A percentile compares a stretch with the other conserved stretches of the same genome.
Evolutionary conservation across 2,797 vertebrate genomes (phyloP).

Genomic region (Helicolenus hilgendorfi): DNA sequence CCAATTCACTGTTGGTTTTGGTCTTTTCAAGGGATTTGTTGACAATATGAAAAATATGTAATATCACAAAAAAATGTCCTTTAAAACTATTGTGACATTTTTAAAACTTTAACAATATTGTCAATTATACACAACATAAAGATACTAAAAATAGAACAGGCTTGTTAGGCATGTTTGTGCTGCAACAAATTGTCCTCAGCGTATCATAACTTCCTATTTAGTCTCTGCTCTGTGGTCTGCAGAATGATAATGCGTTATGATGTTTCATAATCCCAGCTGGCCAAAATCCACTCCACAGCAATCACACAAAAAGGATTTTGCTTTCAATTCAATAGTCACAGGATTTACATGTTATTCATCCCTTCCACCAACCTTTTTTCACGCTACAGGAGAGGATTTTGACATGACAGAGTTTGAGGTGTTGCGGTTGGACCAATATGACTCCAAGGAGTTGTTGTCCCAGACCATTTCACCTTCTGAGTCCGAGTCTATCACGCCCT

Average conservation of each 20-base stretch:
- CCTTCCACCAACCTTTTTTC: conserved; percentile 44
- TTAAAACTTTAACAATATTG: background rate
- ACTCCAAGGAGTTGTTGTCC: conserved; percentile 69
- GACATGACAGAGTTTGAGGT: conserved; percentile 90
- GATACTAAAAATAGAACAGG: background rate
- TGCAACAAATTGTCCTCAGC: background rate
- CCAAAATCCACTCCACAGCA: conserved; percentile 14
- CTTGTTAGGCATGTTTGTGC: conserved; percentile 42
- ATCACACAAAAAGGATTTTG: conserved; percentile 17
- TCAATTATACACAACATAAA: background rate
- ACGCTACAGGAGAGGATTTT: conserved; percentile 85
- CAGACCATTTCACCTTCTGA: conserved; percentile 57
- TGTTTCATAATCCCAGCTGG: background rate
- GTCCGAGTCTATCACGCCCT: conserved; percentile 56
- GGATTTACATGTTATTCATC: conserved; percentile 35
- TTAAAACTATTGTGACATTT: background rate
- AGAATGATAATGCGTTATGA: conserved; percentile 1
- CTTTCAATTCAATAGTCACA: background rate
- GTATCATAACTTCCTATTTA: background rate
- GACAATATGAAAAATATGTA: background rate
- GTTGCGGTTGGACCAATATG: conserved; percentile 83
- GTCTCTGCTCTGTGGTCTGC: conserved; percentile 15
- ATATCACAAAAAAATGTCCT: background rate
- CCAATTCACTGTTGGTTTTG: background rate
- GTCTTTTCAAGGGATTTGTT: conserved; percentile 22